Evolutionary conservation across 2,888 invertebrate species (phyloP).

Genomic region (Hydrotaea diabolus): DNA sequence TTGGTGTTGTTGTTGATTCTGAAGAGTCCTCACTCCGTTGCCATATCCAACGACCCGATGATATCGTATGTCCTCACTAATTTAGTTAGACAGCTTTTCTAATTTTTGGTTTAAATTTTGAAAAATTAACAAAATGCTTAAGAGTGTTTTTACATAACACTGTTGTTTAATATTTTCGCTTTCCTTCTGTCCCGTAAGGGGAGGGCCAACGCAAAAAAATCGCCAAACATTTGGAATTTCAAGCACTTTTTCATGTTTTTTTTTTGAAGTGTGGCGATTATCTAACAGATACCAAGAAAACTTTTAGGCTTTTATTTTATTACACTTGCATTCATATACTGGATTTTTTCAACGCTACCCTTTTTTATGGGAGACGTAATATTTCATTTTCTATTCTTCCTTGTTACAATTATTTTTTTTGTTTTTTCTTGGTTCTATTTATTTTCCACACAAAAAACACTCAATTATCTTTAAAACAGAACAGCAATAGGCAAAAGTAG

Average conservation of each 20-base stretch:
- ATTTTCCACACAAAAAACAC: no score
- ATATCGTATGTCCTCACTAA: constrained; percentile 12
- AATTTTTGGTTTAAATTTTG: not conserved
- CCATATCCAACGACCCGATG: not conserved
- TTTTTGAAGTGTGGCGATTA: constrained; percentile 33
- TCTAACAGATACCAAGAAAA: constrained; percentile 58
- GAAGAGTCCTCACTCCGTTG: not conserved
- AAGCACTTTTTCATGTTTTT: not conserved
- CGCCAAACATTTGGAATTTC: constrained; percentile 18
- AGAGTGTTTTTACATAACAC: not conserved
- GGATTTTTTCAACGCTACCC: no score
- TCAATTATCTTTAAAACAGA: no score
- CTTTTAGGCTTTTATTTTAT: constrained; percentile 19
- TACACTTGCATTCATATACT: not conserved
- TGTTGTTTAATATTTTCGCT: not conserved
- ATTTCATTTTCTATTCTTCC: no score
- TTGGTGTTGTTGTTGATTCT: constrained; percentile 20
- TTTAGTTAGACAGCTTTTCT: constrained; percentile 14
- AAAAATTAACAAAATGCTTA: not conserved
- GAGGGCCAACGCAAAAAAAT: constrained; percentile 17
- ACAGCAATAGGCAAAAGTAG: no score
- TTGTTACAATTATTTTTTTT: no score
- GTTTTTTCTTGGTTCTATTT: constrained; percentile 20
- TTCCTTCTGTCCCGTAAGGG: not conserved
- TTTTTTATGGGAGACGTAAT: no score